Conservation (phyloP, 2,113 vertebrate genomes). For the Panthera leo region DNA sequence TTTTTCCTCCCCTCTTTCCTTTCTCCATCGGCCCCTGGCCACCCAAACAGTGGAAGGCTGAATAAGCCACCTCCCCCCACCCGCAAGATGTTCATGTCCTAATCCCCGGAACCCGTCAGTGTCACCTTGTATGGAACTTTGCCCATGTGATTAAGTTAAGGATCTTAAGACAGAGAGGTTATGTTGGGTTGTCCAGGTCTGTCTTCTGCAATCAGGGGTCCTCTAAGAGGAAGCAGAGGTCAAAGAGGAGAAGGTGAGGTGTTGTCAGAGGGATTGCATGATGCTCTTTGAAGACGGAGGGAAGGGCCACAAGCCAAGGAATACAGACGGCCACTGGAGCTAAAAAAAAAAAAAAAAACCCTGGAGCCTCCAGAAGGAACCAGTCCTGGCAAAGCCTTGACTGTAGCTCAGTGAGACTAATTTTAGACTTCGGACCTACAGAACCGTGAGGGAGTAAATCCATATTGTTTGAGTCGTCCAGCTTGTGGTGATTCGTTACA, state of each 20-base stretch:
- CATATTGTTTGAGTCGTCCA: not conserved
- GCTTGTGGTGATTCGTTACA: not conserved
- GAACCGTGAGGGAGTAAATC: not conserved
- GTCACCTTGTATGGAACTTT: not conserved
- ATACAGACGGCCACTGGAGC: no score
- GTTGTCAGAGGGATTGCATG: not conserved
- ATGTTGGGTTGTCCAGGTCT: no score
- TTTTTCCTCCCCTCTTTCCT: not conserved
- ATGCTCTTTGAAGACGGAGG: not conserved
- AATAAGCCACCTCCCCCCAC: not conserved
- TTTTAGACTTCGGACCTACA: not conserved
- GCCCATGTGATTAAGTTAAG: no score
- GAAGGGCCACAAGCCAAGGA: not conserved
- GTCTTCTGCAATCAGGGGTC: no score
- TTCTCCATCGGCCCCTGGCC: not conserved
- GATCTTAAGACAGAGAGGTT: no score
- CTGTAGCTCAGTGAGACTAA: not conserved
- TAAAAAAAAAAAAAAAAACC: no score
- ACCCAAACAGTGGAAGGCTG: not conserved
- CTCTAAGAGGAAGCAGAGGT: not conserved
- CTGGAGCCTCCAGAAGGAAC: not conserved
- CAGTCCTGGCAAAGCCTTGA: not conserved
- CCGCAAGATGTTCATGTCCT: no score
- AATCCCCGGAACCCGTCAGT: not conserved
- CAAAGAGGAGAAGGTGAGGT: not conserved